A percentile compares a stretch with the other conserved stretches of the same genome.
Conservation (phyloP, 2,797 vertebrate species). For the Typhlichthys eigenmanni region DNA sequence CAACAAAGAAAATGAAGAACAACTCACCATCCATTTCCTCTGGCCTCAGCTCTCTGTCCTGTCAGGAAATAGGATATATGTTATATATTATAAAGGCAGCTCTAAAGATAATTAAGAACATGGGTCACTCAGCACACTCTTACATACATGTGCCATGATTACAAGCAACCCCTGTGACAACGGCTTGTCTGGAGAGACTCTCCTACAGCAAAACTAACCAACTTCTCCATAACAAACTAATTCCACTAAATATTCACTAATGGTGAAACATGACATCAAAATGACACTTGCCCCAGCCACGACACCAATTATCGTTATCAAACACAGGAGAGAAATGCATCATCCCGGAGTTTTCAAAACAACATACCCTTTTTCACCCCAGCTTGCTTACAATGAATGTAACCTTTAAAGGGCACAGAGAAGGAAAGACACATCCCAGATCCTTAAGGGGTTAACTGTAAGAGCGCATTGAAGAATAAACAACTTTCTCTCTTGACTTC, state of each 20-base stretch:
- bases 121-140: conserved; percentile 8
- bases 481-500: conserved; percentile 59
- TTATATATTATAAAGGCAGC: conserved; percentile 13
- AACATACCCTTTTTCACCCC: conserved; percentile 52
- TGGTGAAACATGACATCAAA: conserved; percentile 11
- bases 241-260: conserved; percentile 10
- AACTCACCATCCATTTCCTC: conserved; percentile 95
- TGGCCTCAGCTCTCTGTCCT: conserved; percentile 94
- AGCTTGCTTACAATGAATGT: conserved; percentile 46
- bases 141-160: not conserved
- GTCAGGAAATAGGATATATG: conserved; percentile 56
- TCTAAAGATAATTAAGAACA: not conserved
- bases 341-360: conserved; percentile 47
- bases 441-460: conserved; percentile 71
- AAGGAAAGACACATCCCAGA: conserved; percentile 72
- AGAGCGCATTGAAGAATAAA: conserved; percentile 67
- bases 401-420: conserved; percentile 80
- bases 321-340: conserved; percentile 40
- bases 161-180: not conserved
- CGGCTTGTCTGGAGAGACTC: conserved; percentile 16
- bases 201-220: conserved; percentile 21
- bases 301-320: conserved; percentile 32
- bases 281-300: conserved; percentile 22
- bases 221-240: conserved; percentile 32
- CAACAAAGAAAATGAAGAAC: not conserved